Percentiles rank a stretch among this genome's conserved stretches.
Conservation (phyloP, 2,888 invertebrate genomes). For the Pollenia griseotomentosa region DNA sequence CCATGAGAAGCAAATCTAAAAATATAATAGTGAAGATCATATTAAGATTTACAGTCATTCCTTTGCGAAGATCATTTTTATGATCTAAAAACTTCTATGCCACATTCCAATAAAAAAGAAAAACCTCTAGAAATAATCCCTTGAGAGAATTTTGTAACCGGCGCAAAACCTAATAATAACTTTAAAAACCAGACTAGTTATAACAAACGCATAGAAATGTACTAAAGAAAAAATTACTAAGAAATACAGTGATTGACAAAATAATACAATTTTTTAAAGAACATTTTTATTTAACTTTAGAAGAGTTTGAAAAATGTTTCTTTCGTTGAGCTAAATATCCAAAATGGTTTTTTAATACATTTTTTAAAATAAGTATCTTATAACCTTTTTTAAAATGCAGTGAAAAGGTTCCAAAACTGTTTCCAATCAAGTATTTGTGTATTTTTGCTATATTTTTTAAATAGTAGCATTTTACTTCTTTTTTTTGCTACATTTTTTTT, state of each 20-base stretch:
- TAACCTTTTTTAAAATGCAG: no score
- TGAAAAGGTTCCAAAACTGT: no score
- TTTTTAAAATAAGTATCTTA: no score
- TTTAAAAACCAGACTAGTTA: slow-evolving; percentile 36
- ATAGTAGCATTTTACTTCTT: no score
- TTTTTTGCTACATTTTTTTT: no score
- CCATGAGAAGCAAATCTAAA: slow-evolving; percentile 49
- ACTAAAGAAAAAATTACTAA: not conserved
- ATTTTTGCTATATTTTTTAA: no score
- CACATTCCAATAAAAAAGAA: slow-evolving; percentile 42
- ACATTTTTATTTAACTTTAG: no score
- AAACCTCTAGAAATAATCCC: slow-evolving; percentile 22
- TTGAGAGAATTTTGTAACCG: slow-evolving; percentile 40
- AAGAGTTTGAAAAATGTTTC: no score
- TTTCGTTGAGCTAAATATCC: no score
- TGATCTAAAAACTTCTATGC: slow-evolving; percentile 67
- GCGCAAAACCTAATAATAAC: slow-evolving; percentile 51
- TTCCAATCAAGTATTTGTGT: no score
- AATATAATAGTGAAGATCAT: slow-evolving; percentile 56
- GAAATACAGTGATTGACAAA: not conserved
- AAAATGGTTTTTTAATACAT: no score
- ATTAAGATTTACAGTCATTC: slow-evolving; percentile 67
- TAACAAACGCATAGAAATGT: slow-evolving; percentile 21
- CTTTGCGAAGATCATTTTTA: slow-evolving; percentile 54
- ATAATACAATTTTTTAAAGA: not conserved